Base-by-base conservation (phyloP, 2,113 vertebrate species). In the Alces alces region DNA sequence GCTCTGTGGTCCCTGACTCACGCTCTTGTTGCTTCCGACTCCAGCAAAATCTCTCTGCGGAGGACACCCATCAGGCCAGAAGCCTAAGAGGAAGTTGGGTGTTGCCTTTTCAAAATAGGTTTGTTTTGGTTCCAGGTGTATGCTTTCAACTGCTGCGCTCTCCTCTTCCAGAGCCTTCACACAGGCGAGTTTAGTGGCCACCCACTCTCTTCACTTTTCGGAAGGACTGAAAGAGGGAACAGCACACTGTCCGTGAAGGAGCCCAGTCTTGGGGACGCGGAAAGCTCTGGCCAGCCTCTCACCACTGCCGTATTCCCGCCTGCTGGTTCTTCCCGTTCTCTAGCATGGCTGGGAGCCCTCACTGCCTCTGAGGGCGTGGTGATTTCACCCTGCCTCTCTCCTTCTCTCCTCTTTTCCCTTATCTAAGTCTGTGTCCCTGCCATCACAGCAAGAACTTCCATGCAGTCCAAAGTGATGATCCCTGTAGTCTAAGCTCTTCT, bases 271-370 rank as follows among this genome's bases (percentile, higher is more conserved):
- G 52, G 82, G 94, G 90, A 57, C 25, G 39, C 83, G 84, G 91
- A 45, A n/a, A 19, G 57, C 95, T 95, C 97, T 80, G 64, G 73
- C 97, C 96, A 95, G 96, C 86, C 89, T 88, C 89, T 96, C 54
- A 97, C 79, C 98, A 98, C 98, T 98, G 98, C 98, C 97, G 60
- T 93, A 47, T 88, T 96, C 86, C 97, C 28, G 43, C 93, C 96
- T 94, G 96, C 89, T 80, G 78, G 86, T 89, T 93, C 66, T 80
- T 55, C 43, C 15, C 39, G n/a, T 86, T 96, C 70, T 93, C 87
- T 66, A 36, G 89, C 82, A 50, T 73, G 88, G 93, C 94, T 64
- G 57, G 70, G 97, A 97, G 97, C 88, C 96, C 93, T 97, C 96
- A 96, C 97, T 97, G 97, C 98, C 97, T 97, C 55, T 36, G 89